Evolutionary conservation across 2,888 invertebrate genomes (phyloP), one percentile per base, ranked within the genome.

Genomic region (Lasioglossum lativentre): DNA sequence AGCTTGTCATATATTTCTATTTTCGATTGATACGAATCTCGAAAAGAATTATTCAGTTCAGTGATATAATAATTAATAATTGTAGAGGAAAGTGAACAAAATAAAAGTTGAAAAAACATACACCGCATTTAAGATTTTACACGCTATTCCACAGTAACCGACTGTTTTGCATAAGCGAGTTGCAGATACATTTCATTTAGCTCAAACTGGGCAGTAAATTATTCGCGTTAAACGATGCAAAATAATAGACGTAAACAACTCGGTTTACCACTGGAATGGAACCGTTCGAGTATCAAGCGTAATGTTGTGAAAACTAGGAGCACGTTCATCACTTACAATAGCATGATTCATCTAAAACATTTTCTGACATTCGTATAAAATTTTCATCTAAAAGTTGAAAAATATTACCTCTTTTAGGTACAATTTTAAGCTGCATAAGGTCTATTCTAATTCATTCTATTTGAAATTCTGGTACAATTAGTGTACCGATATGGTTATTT

Each of bases 201-300:
- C 8, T 66, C 19, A 34, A 66, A 66, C 30, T 66, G 34, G 66
- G 4, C 34, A 10, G 34, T 8, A 34, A 66, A 66, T 66, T 66
- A 38, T 66, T 66, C 30, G 66, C 34, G 34, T 34, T 66, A 34
- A 66, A 66, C 66, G 23, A 66, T 66, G 66, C 66, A 66, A 66
- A 66, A 34, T 66, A 30, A 66, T 30, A 27, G 59, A 63, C 59
- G 59, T 30, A 59, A 59, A 59, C 59, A 59, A 27, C 27, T 59
- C 59, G 59, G 59, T 59, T 59, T 27, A n/a, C 59, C 59, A 27
- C 59, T 59, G 27, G 59, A 14, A 59, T 27, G 14, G 27, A 59
- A 59, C 59, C 27, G 27, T 59, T 14, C 59, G 14, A 59, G 59
- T 27, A 14, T 59, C 14, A 14, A 59, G 27, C 14, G 27, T n/a